Base-by-base conservation (phyloP, 2,113 vertebrate species). In the Lepus timidus region DNA sequence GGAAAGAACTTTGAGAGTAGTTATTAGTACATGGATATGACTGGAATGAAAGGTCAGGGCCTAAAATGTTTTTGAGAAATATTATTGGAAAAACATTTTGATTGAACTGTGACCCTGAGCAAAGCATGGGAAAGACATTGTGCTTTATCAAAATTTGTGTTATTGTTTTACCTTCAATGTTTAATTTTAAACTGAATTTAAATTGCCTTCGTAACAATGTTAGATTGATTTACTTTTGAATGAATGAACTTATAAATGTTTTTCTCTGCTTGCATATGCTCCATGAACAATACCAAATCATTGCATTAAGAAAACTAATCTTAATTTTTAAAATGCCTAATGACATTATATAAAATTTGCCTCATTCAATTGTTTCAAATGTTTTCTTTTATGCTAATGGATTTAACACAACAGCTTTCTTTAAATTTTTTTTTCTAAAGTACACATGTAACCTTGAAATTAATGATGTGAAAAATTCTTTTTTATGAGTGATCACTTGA, bases 351-450 rank as follows among this genome's bases (percentile, higher is more conserved):
- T 67, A 62, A 65, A 78, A 74, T 7, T 76, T 31, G 14, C 17
- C 10, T 55, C 6, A 51, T 74, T 68, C 82, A 76, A 55, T 3
- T 64, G 29, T 73, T 76, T 22, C 12, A 78, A 90, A 61, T 64
- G 52, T 62, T 25, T 91, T 94, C 68, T 10, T 4, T 65, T 91
- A 91, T 89, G 49, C 64, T 79, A 75, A 58, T 70, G 12, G 23
- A 71, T 20, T 33, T 10, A 19, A 86, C 70, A 74, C 89, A 79
- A 31, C 20, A 89, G 29, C 22, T 75, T 79, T 91, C 16, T 83
- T 55, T 75, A 74, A 12, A 31, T 76, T 27, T 95, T 73, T 73
- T 27, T 95, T 86, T 79, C 14, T 79, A 74, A 89, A 89, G n/a
- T 36, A 4, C 4, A 76, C 22, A n/a, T 10, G 6, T 16, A 76